Conservation (phyloP, 2,888 invertebrate genomes). For the Molorchus minor region DNA sequence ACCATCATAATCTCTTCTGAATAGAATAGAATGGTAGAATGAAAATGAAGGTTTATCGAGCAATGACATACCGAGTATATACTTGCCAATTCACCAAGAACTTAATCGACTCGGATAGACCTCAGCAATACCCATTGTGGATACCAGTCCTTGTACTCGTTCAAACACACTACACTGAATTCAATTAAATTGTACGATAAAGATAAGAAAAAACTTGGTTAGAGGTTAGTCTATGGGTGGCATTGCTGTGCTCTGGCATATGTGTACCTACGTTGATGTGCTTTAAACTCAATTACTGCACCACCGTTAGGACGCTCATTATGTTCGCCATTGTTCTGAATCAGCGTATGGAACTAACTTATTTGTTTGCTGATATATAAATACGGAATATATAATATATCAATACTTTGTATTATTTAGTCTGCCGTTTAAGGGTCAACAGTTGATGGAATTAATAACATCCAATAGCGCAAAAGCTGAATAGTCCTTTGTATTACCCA, state of each 20-base stretch:
- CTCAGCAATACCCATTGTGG: not conserved
- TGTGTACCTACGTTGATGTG: not conserved
- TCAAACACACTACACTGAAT: conserved; percentile 30
- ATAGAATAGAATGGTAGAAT: too few species aligned
- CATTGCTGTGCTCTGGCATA: conserved; percentile 10
- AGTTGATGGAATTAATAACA: not conserved
- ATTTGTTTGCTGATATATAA: too few species aligned
- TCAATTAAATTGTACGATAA: conserved; percentile 32
- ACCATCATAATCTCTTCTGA: too few species aligned
- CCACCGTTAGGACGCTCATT: conserved; percentile 28
- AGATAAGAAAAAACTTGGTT: conserved; percentile 30
- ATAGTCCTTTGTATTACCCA: too few species aligned
- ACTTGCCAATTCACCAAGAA: conserved; percentile 25
- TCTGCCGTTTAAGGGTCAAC: conserved; percentile 14
- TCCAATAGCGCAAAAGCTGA: too few species aligned
- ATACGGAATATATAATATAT: too few species aligned
- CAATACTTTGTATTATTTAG: too few species aligned
- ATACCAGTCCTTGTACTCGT: conserved; percentile 13
- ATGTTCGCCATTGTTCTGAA: conserved; percentile 35
- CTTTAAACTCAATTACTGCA: conserved; percentile 27
- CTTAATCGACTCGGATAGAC: conserved; percentile 31
- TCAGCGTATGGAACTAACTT: conserved; percentile 40
- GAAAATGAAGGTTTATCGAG: too few species aligned
- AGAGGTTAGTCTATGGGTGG: conserved; percentile 27
- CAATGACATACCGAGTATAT: conserved; percentile 25